These are phyloP conservation scores for Rhynchophorus ferrugineus DNA, from an alignment of 1,140 invertebrate species.

Conservation along the genomic window DNA sequence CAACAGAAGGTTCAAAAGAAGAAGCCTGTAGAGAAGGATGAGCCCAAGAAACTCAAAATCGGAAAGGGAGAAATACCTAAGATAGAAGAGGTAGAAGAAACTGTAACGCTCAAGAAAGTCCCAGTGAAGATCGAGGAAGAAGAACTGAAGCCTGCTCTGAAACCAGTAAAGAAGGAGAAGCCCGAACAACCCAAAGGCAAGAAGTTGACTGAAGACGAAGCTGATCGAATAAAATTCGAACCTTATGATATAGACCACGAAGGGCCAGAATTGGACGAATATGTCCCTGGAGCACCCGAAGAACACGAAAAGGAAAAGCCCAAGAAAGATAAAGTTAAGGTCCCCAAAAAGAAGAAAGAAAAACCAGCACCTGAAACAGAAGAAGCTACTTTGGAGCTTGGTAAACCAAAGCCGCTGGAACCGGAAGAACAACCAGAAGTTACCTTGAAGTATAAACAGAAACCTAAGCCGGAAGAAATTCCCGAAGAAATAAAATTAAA, in stretches of 20 bases:
- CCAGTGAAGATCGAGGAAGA: conserved; percentile 11
- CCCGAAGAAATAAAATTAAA: conserved; percentile 47
- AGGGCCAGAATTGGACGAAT: conserved; percentile 38
- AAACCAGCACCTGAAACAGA: conserved; percentile 48
- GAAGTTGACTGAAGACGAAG: conserved; percentile 35
- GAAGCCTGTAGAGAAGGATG: conserved; percentile 18
- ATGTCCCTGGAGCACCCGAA: conserved; percentile 37
- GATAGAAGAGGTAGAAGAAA: conserved; percentile 6
- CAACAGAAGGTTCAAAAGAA: conserved; percentile 26
- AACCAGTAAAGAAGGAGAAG: conserved; percentile 46
- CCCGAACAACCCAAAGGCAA: conserved; percentile 41
- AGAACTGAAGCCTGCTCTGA: conserved; percentile 4
- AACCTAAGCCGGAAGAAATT: conserved; percentile 45
- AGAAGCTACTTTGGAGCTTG: conserved; percentile 44
- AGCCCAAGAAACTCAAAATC: conserved; percentile 36
- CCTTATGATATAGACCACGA: conserved; percentile 32
- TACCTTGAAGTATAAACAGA: conserved; percentile 49
- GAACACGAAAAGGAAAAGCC: conserved; percentile 31
- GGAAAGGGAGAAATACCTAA: conserved; percentile 45
- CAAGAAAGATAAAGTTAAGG: conserved; percentile 41
- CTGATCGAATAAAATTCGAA: conserved; percentile 34
- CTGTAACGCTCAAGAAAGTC: conserved; percentile 14
- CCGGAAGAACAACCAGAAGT: conserved; percentile 46
- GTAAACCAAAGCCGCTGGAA: conserved; percentile 46
- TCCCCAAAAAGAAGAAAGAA: conserved; percentile 42